phyloP scores from a whole-genome alignment of 53 echinoderm and acorn worm species.

The Paracentrotus lividus region DNA sequence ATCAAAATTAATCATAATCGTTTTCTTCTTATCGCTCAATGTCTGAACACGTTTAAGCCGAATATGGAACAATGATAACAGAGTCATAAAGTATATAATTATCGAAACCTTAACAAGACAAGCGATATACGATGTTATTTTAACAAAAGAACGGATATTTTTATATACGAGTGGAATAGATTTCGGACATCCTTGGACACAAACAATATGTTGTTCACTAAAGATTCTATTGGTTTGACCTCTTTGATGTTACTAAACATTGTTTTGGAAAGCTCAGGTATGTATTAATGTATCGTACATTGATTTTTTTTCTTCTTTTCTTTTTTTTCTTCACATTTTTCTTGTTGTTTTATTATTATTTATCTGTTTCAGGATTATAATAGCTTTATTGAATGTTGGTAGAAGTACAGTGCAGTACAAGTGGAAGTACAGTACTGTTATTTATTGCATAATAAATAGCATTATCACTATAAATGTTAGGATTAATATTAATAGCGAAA shows the following conservation, averaged over 20 bases:
- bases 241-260: neutral
- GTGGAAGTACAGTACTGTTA: too few species aligned
- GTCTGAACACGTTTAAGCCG: neutral
- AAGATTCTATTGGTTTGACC: neutral
- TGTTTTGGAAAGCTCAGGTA: neutral
- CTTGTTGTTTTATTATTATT: neutral
- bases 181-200: neutral
- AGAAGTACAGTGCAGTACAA: too few species aligned
- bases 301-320: too few species aligned
- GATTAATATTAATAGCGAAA: too few species aligned
- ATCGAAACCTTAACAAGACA: neutral
- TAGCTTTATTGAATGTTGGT: too few species aligned
- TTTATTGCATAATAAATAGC: too few species aligned
- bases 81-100: neutral
- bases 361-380: neutral
- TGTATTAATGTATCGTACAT: too few species aligned
- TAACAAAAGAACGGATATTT: neutral
- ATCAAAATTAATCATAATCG: neutral
- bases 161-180: neutral
- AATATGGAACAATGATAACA: neutral
- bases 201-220: neutral
- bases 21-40: neutral
- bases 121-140: neutral
- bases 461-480: too few species aligned
- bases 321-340: neutral